Base-by-base conservation (phyloP, 2,888 invertebrate genomes). In the Ypsolopha scabrella region DNA sequence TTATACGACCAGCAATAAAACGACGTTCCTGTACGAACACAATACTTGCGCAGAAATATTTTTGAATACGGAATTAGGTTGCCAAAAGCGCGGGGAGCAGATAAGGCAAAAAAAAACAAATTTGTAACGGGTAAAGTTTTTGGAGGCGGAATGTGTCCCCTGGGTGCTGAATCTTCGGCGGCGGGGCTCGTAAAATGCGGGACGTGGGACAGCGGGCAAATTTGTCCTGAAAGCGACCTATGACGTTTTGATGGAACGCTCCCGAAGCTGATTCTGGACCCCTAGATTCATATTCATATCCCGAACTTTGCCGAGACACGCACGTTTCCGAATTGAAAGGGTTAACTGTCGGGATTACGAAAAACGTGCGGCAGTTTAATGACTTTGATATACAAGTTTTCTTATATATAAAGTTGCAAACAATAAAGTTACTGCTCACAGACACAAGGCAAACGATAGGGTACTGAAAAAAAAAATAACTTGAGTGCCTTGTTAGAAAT, bases 71-170 rank as follows among this genome's bases (percentile, higher is more conserved):
- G 83, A 86, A 86, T 86, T 86, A 86, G 86, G 86, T 85, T 79
- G 82, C 75, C 82, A 81, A 85, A 83, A 78, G 76, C 76, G 82
- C 82, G 82, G 81, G 83, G 78, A 75, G 79, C 82, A 85, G 83
- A 85, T 83, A 86, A 82, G 82, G 83, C 81, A 78, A 83, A 85
- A 67, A 81, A 85, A 86, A 86, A 86, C 85, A 83, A 86, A 86
- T 85, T 86, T 85, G 85, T 85, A 83, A 85, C 85, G 86, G 86
- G 85, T 85, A 85, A 86, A 86, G 82, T 85, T 86, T 86, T 85
- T 82, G 83, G 83, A 83, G 82, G 83, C 83, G 72, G 79, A 85
- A 86, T 86, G 82, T 76, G 67, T 86, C 86, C 86, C 86, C 72
- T 63, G 86, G 85, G 86, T 83, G 86, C 86, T 85, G 86, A 86